Base-by-base conservation (phyloP, 2,113 vertebrate genomes). In the Procavia capensis region DNA sequence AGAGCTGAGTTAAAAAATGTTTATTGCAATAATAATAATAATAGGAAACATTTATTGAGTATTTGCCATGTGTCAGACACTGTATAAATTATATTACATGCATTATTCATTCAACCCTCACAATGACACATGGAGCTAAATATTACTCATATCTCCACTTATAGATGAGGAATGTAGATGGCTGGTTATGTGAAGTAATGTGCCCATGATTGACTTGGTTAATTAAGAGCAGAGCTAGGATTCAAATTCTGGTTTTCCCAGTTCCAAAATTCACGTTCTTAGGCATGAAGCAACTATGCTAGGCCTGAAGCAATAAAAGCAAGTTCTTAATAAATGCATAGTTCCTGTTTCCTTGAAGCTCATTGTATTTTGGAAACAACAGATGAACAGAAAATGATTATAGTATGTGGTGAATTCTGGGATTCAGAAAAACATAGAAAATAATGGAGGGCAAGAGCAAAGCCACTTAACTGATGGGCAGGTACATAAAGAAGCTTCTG, bases 221-320 rank as follows among this genome's bases (percentile, higher is more conserved):
- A 83, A 22, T 95, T 50, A 75, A 24, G 27, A 88, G 54, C 45
- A 90, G 84, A 93, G 45, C 20, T 24, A 88, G 47, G 34, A 74
- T 72, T 90, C 22, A 39, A 79, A 61, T 79, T 10, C 16, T 87
- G 45, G 4, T 45, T 89, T 95, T 76, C 47, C 57, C 88, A 19
- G 43, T 82, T 91, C 43, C 39, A 91, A 76, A 86, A 85, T 36
- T 57, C 45, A 78, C 82, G 66, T 34, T 85, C 34, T 93, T 86
- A 75, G 57, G 47, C 83, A 39, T 70, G 36, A 91, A 50, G 50
- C 43, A 85, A 76, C 85, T 85, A 39, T 41, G 22, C 31, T 31
- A 82, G 50, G 34, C 36, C 14, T 81, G 36, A 36, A 9, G 9
- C 78, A 68, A 91, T 82, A 59, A 81, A 88, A 85, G 78, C 66